Evolutionary conservation across 1,140 invertebrate species (phyloP), one percentile per base, ranked within the genome.

Genomic region (Mercenaria mercenaria): DNA sequence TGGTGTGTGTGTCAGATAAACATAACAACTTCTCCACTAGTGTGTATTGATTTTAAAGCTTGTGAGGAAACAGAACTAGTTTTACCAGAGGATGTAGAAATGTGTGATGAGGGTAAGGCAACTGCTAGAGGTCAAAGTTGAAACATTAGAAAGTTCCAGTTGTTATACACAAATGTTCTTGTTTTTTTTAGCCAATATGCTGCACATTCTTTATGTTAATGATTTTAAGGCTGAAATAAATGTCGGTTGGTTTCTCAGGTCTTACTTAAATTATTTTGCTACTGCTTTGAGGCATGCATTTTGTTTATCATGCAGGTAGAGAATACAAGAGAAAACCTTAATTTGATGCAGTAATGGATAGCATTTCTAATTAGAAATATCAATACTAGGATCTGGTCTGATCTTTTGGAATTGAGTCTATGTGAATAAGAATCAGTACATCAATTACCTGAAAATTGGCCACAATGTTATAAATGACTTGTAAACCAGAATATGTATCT

Each of bases 1-100:
- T 6, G 43, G 6, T 26, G 59, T 64, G 59, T 64, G 15, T 64
- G 59, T 64, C 4, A 29, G 4, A 64, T 29, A 64, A 64, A 64
- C 4, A 1, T 64, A 64, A 64, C 59, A 64, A 64, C 59, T 77
- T 11, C 50, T 77, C 26, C 39, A 56, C 34, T 52, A 10, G n/a
- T 29, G 37, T 34, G 34, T 67, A 79, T 69, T 67, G 23, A 52
- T 88, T 88, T 88, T 81, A 88, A 88, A 88, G 86, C 76, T 64
- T 52, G 76, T 43, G 72, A 88, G 41, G 86, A 88, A 50, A 37
- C 76, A 64, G 85, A 87, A 52, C 52, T 76, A 64, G 20, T 67
- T 80, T 50, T 32, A 67, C 50, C 37, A 50, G 86, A 81, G 61
- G 76, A 88, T 37, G 52, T 79, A 79, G 76, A 79, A 79, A 34